Evolutionary conservation across 92 coral and sea anemone genomes (phyloP), one percentile per base, ranked within the genome.

Genomic region (Scolanthus callimorphus): DNA sequence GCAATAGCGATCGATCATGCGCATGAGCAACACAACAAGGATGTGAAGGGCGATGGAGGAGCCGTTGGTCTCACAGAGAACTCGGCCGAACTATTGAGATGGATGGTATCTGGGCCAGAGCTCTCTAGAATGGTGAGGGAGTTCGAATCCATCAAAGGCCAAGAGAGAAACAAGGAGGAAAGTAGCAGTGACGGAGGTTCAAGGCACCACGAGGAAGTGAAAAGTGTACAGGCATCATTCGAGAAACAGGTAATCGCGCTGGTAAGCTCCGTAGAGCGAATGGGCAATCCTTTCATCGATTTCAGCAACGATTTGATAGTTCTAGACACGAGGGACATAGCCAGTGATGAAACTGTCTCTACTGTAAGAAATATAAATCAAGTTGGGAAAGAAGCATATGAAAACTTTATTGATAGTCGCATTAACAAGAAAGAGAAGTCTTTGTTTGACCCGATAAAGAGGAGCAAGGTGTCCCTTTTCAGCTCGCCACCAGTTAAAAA

Each of bases 301-400:
- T 30, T 57, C 1, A 60, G 81, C 47, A 38, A 43, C 45, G 81
- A 80, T 20, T 59, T 75, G 3, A 25, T 70, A 27, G 74, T 29
- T 4, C 76, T 85, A 17, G 84, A 85, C 58, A 64, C 80, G 4
- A 55, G 61, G 65, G 83, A 74, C 50, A 69, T 80, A 51, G n/a
- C n/a, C n/a, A n/a, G n/a, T n/a, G n/a, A n/a, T n/a, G n/a, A n/a
- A n/a, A n/a, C n/a, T n/a, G n/a, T n/a, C n/a, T n/a, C n/a, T n/a
- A n/a, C n/a, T n/a, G n/a, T n/a, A n/a, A n/a, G n/a, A n/a, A n/a
- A n/a, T 69, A 64, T 23, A 59, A 47, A 28, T 19, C 54, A n/a
- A n/a, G 22, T 59, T 20, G 81, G 86, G 12, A 27, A 64, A 46
- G 73, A 79, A 49, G 80, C 70, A 62, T 79, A 27, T 34, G 50